Base-by-base conservation (phyloP, 2,797 vertebrate genomes). In the Mareca strepera region DNA sequence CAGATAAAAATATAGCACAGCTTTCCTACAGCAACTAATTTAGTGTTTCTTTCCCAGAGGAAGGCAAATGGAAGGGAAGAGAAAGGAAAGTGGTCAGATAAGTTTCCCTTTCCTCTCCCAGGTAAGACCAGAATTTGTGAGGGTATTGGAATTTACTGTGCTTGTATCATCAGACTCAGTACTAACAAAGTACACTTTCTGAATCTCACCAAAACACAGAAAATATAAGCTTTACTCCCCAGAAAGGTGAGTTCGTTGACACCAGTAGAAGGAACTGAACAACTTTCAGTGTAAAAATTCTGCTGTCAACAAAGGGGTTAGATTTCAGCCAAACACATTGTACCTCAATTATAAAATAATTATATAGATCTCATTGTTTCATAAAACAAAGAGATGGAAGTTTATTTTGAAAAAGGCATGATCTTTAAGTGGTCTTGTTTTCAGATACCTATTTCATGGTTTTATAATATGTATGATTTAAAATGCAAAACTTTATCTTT, bases 391-490 rank as follows among this genome's bases (percentile, higher is more conserved):
- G 3, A 73, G 48, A 3, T 26, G 8, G 15, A 56, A 82, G 52
- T 7, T 1, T 8, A 67, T 43, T 26, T 4, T 26, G 35, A 64
- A 20, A 72, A 79, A 64, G 52, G 4, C 0, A 33, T 12, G 1
- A 52, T 56, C 9, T 75, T 79, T 55, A 86, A 60, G 25, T 25
- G 0, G 11, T 23, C 28, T 77, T 28, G 31, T 77, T 78, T 72
- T 86, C 26, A 46, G 44, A 62, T 44, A 11, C 0, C 0, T 37
- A 2, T 64, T 82, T 75, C 8, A 41, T 12, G 3, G 1, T 2
- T 91, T 80, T 93, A 33, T 53, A 82, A n/a, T 29, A 68, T 21
- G 14, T 46, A 68, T 35, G 8, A 17, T 2, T 86, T 35, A 74
- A 85, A 90, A 82, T 67, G 6, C 5, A 4, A 6, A 31, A 48